Conservation (phyloP, 2,113 vertebrate genomes). For the Rutilus rutilus region DNA sequence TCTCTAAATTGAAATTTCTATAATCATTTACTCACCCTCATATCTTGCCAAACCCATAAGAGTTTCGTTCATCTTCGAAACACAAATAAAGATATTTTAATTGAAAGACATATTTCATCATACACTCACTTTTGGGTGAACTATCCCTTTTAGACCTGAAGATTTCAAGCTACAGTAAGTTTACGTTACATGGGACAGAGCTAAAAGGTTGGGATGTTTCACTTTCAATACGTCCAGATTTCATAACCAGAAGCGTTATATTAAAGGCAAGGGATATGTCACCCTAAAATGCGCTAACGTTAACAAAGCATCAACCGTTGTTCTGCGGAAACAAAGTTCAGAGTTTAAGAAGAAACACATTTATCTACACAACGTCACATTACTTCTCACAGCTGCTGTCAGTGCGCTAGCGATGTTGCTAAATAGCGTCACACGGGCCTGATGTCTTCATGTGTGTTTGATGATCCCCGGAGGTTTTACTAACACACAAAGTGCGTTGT, state of each 20-base stretch:
- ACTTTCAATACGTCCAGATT: too few relatives aligned
- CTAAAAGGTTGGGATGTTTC: too few relatives aligned
- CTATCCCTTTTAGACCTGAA: too few relatives aligned
- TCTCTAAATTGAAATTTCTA: neutral
- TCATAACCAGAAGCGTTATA: too few relatives aligned
- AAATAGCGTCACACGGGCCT: neutral
- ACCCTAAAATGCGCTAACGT: neutral
- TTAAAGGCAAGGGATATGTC: too few relatives aligned
- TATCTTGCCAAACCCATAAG: neutral
- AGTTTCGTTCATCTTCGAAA: too few relatives aligned
- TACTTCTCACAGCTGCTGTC: neutral
- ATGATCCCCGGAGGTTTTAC: neutral
- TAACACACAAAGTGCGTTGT: neutral
- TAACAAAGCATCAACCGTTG: neutral
- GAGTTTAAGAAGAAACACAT: neutral
- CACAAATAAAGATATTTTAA: too few relatives aligned
- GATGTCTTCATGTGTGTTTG: neutral
- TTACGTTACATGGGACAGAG: too few relatives aligned
- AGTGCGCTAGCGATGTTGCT: constrained; percentile 16
- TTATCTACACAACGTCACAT: neutral
- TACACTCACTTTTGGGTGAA: too few relatives aligned
- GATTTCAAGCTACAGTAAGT: too few relatives aligned
- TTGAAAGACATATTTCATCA: too few relatives aligned
- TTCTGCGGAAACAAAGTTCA: neutral
- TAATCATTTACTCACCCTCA: neutral